Evolutionary conservation across 2,888 invertebrate species (phyloP), one percentile per base, ranked within the genome.

Genomic region (Tipula lateralis): DNA sequence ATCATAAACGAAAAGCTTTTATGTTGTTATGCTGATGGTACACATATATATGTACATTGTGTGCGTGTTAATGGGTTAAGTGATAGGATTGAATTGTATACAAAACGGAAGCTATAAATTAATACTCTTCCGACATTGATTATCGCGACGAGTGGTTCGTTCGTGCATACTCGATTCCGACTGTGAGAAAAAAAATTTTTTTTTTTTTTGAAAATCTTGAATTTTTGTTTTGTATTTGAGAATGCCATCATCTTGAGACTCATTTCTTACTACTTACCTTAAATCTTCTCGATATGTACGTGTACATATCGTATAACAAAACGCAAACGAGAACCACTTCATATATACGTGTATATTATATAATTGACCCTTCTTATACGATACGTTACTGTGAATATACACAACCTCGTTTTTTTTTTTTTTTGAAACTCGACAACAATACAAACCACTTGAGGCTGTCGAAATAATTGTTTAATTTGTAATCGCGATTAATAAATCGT

Each of bases 401-500:
- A 66, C 24, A 66, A 7, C 19, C 9, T 66, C 24, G 66, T 66
- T 66, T n/a, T n/a, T n/a, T n/a, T n/a, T n/a, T n/a, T n/a, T n/a
- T n/a, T n/a, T n/a, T 66, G 24, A 24, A 66, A 19, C 24, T 24
- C 66, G 66, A 24, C 66, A 24, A 66, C 24, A 24, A 66, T 1
- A 7, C 19, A 66, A 66, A 66, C 66, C 66, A 66, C 66, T 66
- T 66, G 66, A 66, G 66, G 66, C 66, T 24, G 66, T 66, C 66
- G 66, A 66, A 66, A 24, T 66, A 66, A 66, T 66, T 66, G 66
- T 66, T 66, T 66, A 66, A 66, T 24, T 66, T 66, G 7, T 66
- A 66, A 66, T 66, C 66, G 66, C 66, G 66, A 24, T 66, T 66
- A 66, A 9, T 66, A 66, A n/a, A 66, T 66, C 66, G 66, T 66